Conservation (phyloP, 1,140 invertebrate species). For the Rhyacophila brunnea region DNA sequence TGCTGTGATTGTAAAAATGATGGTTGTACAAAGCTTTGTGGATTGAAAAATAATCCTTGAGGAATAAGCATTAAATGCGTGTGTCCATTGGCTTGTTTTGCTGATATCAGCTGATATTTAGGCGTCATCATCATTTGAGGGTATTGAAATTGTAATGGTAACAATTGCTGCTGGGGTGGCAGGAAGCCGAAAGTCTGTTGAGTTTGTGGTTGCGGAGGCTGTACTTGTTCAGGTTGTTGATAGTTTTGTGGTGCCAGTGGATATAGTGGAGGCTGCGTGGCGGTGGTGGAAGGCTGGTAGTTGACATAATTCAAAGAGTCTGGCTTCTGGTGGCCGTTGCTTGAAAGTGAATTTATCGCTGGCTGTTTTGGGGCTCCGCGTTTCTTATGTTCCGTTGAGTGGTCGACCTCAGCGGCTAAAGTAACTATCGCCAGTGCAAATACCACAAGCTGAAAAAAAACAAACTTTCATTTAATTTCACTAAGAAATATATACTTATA, state of each 20-base stretch:
- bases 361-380: constrained; percentile 17
- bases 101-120: constrained; percentile 29
- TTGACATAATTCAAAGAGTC: constrained; percentile 10
- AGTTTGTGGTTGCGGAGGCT: constrained; percentile 1
- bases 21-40: constrained; percentile 1
- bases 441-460: constrained; percentile 10
- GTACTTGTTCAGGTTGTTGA: constrained; percentile 14
- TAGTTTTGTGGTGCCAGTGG: constrained; percentile 19
- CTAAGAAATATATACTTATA: neutral
- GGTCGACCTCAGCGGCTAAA: constrained; percentile 19
- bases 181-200: constrained; percentile 18
- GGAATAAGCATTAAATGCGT: constrained; percentile 28
- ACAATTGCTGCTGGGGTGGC: constrained; percentile 8
- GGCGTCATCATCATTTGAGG: constrained; percentile 14
- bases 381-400: constrained; percentile 17
- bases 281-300: constrained; percentile 5
- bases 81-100: constrained; percentile 27
- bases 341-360: constrained; percentile 15
- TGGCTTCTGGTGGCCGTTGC: constrained; percentile 29
- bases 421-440: constrained; percentile 5
- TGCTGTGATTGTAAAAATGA: constrained; percentile 11
- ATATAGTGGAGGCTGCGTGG: constrained; percentile 20
- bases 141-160: constrained; percentile 19
- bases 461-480: neutral
- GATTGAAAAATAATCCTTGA: constrained; percentile 16